These are phyloP conservation scores for Vidua chalybeata DNA, from an alignment of 2,113 vertebrate genomes.

Conservation along the genomic window DNA sequence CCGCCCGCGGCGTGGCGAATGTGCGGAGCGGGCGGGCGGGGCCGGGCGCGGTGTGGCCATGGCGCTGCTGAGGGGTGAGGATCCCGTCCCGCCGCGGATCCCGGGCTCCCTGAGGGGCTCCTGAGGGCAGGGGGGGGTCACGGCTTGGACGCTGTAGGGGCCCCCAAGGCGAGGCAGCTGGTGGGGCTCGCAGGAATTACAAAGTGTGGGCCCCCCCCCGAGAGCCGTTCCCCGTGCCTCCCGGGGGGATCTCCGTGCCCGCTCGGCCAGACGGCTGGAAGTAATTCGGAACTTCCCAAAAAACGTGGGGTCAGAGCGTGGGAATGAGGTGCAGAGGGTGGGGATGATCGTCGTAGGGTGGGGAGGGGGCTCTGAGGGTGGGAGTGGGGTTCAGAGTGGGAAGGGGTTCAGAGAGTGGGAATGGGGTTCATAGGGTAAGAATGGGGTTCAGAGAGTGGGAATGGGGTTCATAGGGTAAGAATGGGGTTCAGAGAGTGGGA, in stretches of 20 bases:
- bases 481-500: neutral
- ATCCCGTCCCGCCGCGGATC: neutral
- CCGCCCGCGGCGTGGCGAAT: neutral
- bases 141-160: neutral
- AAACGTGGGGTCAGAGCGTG: neutral
- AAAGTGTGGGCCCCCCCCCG: too few species aligned
- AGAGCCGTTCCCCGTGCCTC: neutral
- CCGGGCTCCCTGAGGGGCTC: neutral
- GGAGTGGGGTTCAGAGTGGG: neutral
- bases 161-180: neutral
- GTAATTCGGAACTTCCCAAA: neutral
- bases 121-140: neutral
- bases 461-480: too few species aligned
- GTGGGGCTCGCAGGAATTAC: neutral
- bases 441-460: too few species aligned
- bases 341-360: neutral
- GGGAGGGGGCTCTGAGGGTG: neutral
- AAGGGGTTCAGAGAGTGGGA: neutral
- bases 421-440: neutral
- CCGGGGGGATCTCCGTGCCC: neutral
- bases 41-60: neutral
- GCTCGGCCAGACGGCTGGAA: neutral
- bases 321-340: neutral
- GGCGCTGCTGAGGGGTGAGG: conserved; percentile 74
- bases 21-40: neutral